Evolutionary conservation across 2,797 vertebrate genomes (phyloP).

Genomic region (Luscinia luscinia): DNA sequence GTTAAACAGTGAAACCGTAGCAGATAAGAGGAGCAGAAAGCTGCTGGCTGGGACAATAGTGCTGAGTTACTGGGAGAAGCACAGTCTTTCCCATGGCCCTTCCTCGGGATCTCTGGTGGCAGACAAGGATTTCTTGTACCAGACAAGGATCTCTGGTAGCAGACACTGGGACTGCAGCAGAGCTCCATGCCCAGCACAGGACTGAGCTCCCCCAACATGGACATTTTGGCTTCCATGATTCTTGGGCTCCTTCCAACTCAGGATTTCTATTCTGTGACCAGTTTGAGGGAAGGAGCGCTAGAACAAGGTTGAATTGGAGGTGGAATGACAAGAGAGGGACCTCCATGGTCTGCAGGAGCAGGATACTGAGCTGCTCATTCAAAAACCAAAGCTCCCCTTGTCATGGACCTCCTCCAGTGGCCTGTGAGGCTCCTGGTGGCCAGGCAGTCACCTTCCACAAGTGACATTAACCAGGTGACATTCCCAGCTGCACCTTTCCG

Average conservation of each 20-base stretch:
- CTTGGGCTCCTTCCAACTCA: neutral
- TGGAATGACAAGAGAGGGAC: neutral
- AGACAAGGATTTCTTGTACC: neutral
- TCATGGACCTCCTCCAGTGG: neutral
- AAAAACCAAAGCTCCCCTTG: neutral
- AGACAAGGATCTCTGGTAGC: neutral
- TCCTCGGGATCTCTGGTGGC: neutral
- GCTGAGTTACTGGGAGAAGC: slow-evolving; percentile 30
- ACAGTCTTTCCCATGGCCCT: slow-evolving; percentile 38
- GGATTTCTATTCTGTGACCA: neutral
- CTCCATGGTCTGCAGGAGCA: neutral
- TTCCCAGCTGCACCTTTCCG: neutral
- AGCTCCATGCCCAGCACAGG: accelerated
- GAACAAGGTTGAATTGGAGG: neutral
- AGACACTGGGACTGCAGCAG: neutral
- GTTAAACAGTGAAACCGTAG: slow-evolving; percentile 55
- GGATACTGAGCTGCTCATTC: neutral
- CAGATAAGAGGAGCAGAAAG: slow-evolving; percentile 55
- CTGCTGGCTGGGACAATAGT: slow-evolving; percentile 38
- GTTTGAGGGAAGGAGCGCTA: neutral
- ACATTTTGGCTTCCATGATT: accelerated
- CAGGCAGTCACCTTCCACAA: neutral
- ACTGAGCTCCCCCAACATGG: neutral
- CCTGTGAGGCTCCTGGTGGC: neutral
- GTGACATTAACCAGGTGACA: neutral